Percentiles rank a stretch among this genome's conserved stretches.
Conservation (phyloP, 2,113 vertebrate genomes). For the Poicephalus gulielmi region DNA sequence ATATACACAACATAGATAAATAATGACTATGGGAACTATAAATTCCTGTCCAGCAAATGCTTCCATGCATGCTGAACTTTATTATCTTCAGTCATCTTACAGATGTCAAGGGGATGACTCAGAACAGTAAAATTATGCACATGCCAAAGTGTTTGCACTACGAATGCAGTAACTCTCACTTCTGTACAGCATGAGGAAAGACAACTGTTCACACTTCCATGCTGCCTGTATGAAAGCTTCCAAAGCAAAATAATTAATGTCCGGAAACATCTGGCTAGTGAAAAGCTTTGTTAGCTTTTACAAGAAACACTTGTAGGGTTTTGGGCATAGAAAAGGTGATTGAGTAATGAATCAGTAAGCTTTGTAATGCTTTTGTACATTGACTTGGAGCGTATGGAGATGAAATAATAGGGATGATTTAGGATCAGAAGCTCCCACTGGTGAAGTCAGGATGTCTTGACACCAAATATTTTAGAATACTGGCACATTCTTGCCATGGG, state of each 20-base stretch:
- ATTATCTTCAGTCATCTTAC: background rate
- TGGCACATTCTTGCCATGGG: background rate
- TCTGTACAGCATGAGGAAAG: background rate
- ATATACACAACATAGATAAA: background rate
- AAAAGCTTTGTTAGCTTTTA: background rate
- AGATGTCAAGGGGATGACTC: conserved; percentile 9
- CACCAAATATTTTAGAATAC: background rate
- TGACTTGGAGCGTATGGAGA: background rate
- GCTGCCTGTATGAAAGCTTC: background rate
- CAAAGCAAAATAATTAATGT: conserved; percentile 29
- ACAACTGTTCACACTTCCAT: background rate
- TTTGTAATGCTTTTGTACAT: background rate
- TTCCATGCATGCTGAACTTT: background rate
- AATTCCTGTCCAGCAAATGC: background rate
- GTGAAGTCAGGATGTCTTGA: conserved; percentile 31
- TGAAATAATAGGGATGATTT: background rate
- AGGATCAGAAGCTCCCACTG: background rate
- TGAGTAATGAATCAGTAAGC: background rate
- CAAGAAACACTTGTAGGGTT: conserved; percentile 6
- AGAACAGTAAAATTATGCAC: conserved; percentile 5
- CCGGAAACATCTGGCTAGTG: background rate
- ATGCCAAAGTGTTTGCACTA: background rate
- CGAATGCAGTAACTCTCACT: background rate
- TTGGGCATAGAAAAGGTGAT: background rate
- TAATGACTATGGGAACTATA: background rate